Evolutionary conservation across 2,113 vertebrate genomes (phyloP).

Genomic region (Labrus mixtus): DNA sequence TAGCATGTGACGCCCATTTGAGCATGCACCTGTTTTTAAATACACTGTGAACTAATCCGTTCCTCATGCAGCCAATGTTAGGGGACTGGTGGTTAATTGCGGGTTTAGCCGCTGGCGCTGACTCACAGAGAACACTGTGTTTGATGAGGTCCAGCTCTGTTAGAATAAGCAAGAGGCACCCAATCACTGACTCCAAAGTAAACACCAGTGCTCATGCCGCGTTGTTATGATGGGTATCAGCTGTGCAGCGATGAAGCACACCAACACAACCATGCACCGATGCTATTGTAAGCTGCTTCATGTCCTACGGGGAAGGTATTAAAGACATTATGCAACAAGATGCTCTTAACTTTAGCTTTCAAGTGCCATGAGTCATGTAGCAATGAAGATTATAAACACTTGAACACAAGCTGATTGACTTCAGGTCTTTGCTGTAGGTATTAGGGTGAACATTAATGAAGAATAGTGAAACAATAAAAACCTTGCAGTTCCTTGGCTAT

Average conservation of each 20-base stretch:
- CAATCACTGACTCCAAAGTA: slow-evolving; percentile 55
- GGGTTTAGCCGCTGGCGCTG: slow-evolving; percentile 41
- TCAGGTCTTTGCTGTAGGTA: neutral
- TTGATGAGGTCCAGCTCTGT: slow-evolving; percentile 58
- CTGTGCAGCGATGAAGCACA: slow-evolving; percentile 42
- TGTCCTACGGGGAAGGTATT: neutral
- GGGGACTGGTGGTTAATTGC: slow-evolving; percentile 56
- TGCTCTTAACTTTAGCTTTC: neutral
- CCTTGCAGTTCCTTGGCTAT: neutral
- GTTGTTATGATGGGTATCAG: slow-evolving; percentile 74
- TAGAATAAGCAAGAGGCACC: slow-evolving; percentile 42
- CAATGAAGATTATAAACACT: neutral
- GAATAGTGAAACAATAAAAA: slow-evolving; percentile 3
- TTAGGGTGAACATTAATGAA: neutral
- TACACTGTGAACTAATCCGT: slow-evolving; percentile 50
- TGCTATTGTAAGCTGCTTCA: slow-evolving; percentile 11
- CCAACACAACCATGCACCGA: slow-evolving; percentile 13
- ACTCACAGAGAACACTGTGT: slow-evolving; percentile 49
- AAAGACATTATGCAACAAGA: neutral
- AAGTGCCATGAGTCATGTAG: neutral
- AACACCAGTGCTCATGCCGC: slow-evolving; percentile 50
- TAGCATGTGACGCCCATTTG: slow-evolving; percentile 32
- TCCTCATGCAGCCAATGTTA: slow-evolving; percentile 58
- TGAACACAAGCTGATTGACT: neutral
- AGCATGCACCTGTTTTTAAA: slow-evolving; percentile 71